These are phyloP conservation scores for Ictalurus furcatus DNA, from an alignment of 2,113 vertebrate species.

Conservation along the genomic window DNA sequence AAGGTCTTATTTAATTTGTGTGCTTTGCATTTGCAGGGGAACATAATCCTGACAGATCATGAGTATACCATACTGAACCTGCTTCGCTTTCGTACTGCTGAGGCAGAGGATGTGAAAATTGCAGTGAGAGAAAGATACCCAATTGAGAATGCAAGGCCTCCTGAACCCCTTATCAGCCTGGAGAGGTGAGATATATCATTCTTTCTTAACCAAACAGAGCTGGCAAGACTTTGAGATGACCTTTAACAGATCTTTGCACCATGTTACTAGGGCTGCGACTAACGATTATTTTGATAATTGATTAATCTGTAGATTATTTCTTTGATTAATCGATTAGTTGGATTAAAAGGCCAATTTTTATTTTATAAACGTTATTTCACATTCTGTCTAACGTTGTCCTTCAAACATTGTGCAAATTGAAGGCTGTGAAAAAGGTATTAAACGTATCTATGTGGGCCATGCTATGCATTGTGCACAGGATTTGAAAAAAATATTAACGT, in stretches of 20 bases:
- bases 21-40: conserved; percentile 78
- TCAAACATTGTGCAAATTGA: too few relatives aligned
- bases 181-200: conserved; percentile 72
- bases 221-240: not conserved
- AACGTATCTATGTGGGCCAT: too few relatives aligned
- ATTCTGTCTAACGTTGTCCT: too few relatives aligned
- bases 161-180: conserved; percentile 79
- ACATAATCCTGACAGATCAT: conserved; percentile 89
- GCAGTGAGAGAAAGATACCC: conserved; percentile 92
- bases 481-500: too few relatives aligned
- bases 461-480: too few relatives aligned
- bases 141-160: conserved; percentile 78
- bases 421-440: too few relatives aligned
- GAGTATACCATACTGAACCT: conserved; percentile 93
- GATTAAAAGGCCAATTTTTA: too few relatives aligned
- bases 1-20: not conserved
- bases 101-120: conserved; percentile 89
- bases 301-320: too few relatives aligned
- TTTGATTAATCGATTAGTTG: too few relatives aligned
- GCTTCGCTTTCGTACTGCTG: conserved; percentile 88
- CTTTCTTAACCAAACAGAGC: not conserved
- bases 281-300: too few relatives aligned
- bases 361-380: too few relatives aligned
- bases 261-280: too few relatives aligned
- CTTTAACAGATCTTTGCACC: not conserved